Percentiles rank a stretch among this genome's conserved stretches.
These are phyloP conservation scores for Urocitellus parryii DNA, from an alignment of 2,113 vertebrate genomes.

Conservation along the genomic window DNA sequence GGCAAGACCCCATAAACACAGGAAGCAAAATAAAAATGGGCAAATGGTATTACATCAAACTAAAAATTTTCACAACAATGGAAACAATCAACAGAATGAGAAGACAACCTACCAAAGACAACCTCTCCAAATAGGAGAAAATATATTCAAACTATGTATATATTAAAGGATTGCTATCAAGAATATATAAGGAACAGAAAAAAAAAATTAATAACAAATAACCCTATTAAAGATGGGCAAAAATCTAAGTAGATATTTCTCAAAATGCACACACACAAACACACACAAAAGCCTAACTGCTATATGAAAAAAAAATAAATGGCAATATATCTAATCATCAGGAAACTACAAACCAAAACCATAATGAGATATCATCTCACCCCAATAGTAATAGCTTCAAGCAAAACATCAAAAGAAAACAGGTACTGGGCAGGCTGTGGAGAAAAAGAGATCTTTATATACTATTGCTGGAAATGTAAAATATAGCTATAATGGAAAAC, in stretches of 20 bases:
- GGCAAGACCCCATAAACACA: background rate
- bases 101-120: background rate
- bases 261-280: too few relatives aligned
- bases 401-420: background rate
- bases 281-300: too few relatives aligned
- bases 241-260: background rate
- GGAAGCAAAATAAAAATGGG: background rate
- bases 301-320: background rate
- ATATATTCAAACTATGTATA: background rate
- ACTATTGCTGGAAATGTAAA: background rate
- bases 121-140: background rate
- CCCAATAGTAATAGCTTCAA: background rate
- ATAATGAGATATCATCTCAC: background rate
- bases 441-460: background rate
- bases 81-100: background rate
- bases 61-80: background rate
- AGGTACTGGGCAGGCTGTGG: background rate
- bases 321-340: background rate
- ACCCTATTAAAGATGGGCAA: background rate
- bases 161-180: background rate
- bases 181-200: background rate
- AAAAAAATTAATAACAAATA: background rate
- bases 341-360: background rate
- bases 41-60: background rate
- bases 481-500: background rate